Evolutionary conservation across 2,797 vertebrate genomes (phyloP).

Genomic region (Erpetoichthys calabaricus): DNA sequence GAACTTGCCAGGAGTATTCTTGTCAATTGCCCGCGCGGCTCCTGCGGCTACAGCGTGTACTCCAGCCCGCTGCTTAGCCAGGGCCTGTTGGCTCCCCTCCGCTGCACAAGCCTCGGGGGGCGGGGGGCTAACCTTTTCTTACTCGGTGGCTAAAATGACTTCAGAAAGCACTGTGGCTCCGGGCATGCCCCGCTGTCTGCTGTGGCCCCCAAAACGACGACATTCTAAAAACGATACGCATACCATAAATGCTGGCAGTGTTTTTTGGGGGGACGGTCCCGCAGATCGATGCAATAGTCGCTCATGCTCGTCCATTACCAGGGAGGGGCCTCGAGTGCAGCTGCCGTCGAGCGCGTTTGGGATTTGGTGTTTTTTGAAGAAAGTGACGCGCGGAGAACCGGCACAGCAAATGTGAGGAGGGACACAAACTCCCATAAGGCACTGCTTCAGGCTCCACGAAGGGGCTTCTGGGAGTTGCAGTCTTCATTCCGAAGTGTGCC

Average conservation of each 20-base stretch:
- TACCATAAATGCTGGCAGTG: slow-evolving; percentile 1
- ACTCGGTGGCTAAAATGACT: slow-evolving; percentile 12
- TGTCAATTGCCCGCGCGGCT: not conserved
- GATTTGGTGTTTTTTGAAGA: slow-evolving; percentile 21
- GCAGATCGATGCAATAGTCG: slow-evolving; percentile 20
- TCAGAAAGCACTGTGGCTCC: too few species aligned
- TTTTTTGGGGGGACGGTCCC: slow-evolving; percentile 22
- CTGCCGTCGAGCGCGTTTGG: slow-evolving; percentile 30
- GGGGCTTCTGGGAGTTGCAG: slow-evolving; percentile 19
- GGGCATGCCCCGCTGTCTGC: too few species aligned
- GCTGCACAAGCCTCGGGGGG: slow-evolving; percentile 23
- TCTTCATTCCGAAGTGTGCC: not conserved
- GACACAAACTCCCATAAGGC: slow-evolving; percentile 35
- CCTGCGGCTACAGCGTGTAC: slow-evolving; percentile 9
- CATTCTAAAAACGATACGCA: not conserved
- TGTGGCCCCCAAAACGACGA: not conserved
- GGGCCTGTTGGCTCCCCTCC: slow-evolving; percentile 27
- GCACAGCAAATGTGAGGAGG: not conserved
- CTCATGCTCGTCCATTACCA: slow-evolving; percentile 37
- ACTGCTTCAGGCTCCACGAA: slow-evolving; percentile 9
- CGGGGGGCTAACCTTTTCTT: slow-evolving; percentile 29
- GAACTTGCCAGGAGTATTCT: not conserved
- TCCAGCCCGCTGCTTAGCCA: slow-evolving; percentile 27
- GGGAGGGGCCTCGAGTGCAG: slow-evolving; percentile 35
- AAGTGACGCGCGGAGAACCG: not conserved